Conservation (phyloP, 2,113 vertebrate genomes). For the Urocolius indicus region DNA sequence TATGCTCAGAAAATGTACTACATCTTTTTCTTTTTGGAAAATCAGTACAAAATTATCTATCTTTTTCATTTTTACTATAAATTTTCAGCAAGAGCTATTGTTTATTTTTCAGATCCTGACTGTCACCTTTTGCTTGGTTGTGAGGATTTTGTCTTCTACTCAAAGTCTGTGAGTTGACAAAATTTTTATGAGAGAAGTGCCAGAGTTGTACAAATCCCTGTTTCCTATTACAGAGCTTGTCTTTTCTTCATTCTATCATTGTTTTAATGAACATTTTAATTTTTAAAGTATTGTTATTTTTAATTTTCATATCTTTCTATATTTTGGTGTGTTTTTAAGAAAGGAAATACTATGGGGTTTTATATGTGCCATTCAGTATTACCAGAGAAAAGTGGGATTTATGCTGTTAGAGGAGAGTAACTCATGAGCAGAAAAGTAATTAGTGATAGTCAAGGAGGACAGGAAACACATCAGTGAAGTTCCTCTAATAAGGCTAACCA, state of each 20-base stretch:
- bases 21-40: not conserved
- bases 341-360: fast-evolving
- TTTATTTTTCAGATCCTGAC: not conserved
- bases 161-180: not conserved
- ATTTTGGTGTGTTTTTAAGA: not conserved
- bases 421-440: not conserved
- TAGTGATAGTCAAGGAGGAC: not conserved
- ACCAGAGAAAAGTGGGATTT: not conserved
- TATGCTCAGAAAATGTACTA: not conserved
- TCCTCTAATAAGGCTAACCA: not conserved
- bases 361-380: not conserved
- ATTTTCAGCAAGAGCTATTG: not conserved
- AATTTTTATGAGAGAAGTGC: not conserved
- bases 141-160: not conserved
- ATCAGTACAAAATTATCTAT: not conserved
- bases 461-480: not conserved
- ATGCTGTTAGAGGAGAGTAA: not conserved
- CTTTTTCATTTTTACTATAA: not conserved
- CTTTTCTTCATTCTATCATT: not conserved
- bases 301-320: not conserved
- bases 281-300: not conserved
- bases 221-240: not conserved
- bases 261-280: not conserved
- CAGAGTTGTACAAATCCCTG: not conserved
- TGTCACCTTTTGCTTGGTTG: not conserved